Evolutionary conservation across 2,797 vertebrate genomes (phyloP).

Genomic region (Pantherophis vulpinus): DNA sequence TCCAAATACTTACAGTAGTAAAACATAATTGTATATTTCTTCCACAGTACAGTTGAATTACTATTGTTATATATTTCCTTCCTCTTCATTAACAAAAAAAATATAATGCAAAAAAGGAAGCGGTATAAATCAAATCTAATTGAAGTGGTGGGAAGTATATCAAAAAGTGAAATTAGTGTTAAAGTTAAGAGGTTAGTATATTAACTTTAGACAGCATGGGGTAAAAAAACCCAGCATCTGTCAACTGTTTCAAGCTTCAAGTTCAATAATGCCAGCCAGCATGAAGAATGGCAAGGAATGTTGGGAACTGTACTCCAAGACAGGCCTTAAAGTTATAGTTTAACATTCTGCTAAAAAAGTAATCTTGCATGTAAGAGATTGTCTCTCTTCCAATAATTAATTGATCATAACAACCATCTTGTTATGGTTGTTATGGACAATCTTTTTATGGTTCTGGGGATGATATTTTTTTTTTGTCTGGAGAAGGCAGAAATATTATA

Average conservation of each 20-base stretch:
- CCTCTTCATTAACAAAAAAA: neutral
- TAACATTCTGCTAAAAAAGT: neutral
- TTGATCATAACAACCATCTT: neutral
- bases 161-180: neutral
- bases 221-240: neutral
- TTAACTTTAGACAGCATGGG: neutral
- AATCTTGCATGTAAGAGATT: neutral
- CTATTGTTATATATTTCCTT: neutral
- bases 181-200: neutral
- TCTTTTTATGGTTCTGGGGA: neutral
- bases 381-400: neutral
- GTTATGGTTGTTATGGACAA: neutral
- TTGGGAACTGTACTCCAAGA: neutral
- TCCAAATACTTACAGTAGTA: neutral
- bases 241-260: neutral
- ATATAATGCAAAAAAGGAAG: constrained; percentile 1
- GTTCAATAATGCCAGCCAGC: neutral
- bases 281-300: neutral
- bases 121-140: constrained; percentile 2
- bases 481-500: neutral
- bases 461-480: neutral
- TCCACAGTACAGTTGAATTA: neutral
- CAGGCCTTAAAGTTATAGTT: neutral
- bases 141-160: neutral
- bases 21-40: neutral